phyloP scores from a whole-genome alignment of 2,113 vertebrate genomes.

The Cyphomyrus discorhynchus region DNA sequence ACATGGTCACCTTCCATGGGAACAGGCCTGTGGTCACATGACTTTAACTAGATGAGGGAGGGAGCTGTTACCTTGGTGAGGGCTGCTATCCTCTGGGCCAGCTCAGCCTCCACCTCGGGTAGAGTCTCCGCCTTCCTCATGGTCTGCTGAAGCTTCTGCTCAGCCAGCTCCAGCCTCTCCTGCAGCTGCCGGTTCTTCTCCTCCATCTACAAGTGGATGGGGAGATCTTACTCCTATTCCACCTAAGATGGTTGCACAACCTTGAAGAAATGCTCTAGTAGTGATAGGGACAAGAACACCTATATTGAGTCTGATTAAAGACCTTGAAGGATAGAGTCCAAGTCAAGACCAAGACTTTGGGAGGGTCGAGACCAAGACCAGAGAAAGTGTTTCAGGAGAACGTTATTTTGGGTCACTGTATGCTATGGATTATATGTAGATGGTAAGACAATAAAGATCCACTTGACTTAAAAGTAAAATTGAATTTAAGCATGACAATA shows the following conservation, averaged over 20 bases:
- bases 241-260: not conserved
- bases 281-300: not conserved
- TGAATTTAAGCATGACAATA: not conserved
- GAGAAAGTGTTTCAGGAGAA: not conserved
- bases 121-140: conserved; percentile 98
- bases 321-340: not conserved
- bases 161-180: conserved; percentile 88
- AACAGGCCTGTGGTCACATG: not conserved
- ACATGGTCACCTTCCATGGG: not conserved
- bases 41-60: not conserved
- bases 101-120: conserved; percentile 93
- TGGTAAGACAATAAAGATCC: not conserved
- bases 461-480: not conserved
- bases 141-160: conserved; percentile 97
- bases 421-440: not conserved
- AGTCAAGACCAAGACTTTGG: not conserved
- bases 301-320: not conserved
- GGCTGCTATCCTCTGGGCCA: conserved; percentile 97
- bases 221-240: not conserved
- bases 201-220: conserved; percentile 72
- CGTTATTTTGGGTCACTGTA: not conserved
- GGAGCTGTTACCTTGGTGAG: conserved; percentile 82
- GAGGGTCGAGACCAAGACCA: not conserved
- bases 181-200: conserved; percentile 96
- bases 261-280: not conserved